These are phyloP conservation scores for Arrhopalites spinosus DNA, from an alignment of 2,888 invertebrate genomes.

Conservation along the genomic window DNA sequence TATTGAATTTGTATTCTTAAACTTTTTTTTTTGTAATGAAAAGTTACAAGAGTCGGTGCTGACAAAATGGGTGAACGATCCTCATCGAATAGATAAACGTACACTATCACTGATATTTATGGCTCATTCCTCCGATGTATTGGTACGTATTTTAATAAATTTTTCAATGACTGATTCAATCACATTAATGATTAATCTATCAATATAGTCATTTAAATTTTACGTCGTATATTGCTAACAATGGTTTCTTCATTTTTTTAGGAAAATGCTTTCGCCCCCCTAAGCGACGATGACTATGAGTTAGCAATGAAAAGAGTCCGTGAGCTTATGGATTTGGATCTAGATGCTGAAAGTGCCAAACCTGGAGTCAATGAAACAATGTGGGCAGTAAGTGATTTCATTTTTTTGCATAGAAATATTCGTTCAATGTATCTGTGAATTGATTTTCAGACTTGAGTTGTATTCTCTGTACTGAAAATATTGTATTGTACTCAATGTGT, in stretches of 20 bases:
- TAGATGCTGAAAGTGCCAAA: slow-evolving; percentile 93
- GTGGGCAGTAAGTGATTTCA: slow-evolving; percentile 75
- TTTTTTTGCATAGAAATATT: no score
- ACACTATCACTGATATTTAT: slow-evolving; percentile 90
- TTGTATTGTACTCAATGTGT: no score
- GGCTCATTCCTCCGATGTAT: slow-evolving; percentile 96
- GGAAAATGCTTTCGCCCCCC: slow-evolving; percentile 99
- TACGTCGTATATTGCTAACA: no score
- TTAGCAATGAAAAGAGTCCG: slow-evolving; percentile 96
- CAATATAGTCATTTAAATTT: no score
- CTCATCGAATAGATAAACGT: slow-evolving; percentile 95
- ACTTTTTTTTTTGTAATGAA: neutral
- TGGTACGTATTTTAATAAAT: no score
- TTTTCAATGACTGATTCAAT: no score
- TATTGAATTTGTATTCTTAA: neutral
- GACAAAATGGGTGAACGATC: slow-evolving; percentile 94
- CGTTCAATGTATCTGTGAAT: no score
- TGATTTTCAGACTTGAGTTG: no score
- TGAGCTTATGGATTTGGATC: slow-evolving; percentile 93
- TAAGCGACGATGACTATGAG: slow-evolving; percentile 97
- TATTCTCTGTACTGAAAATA: no score
- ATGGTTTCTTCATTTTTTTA: no score
- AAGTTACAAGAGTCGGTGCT: slow-evolving; percentile 97
- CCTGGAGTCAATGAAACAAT: slow-evolving; percentile 89
- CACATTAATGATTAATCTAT: no score